Conservation (phyloP, 2,888 invertebrate species). For the Lasioglossum calceatum region DNA sequence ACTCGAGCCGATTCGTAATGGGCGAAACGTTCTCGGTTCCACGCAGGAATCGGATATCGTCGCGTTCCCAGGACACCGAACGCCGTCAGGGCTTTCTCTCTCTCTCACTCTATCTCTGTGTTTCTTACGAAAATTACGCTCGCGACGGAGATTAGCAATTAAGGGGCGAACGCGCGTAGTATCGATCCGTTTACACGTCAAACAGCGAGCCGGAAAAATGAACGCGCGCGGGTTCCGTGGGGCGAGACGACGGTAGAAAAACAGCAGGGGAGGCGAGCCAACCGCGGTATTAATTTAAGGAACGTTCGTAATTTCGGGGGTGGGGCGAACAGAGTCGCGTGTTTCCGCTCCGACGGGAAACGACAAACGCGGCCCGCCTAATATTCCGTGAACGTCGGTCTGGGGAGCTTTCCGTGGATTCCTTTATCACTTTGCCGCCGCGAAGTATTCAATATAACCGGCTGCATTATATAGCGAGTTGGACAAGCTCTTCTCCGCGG, state of each 20-base stretch:
- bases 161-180: constrained; percentile 15
- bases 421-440: constrained; percentile 79
- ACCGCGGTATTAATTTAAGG: constrained; percentile 4
- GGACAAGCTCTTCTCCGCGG: constrained; percentile 40
- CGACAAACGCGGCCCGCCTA: constrained; percentile 37
- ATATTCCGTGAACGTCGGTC: constrained; percentile 76
- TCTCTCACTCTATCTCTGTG: background rate
- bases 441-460: constrained; percentile 80
- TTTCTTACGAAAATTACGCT: background rate
- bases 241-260: background rate
- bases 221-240: background rate
- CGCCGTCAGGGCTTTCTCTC: background rate
- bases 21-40: background rate
- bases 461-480: constrained; percentile 80
- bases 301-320: constrained; percentile 10
- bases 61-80: background rate
- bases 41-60: background rate
- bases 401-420: constrained; percentile 77
- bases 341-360: background rate
- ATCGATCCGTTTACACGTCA: constrained; percentile 35
- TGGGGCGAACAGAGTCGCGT: background rate
- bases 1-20: background rate
- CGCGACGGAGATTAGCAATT: constrained; percentile 22
- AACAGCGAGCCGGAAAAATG: constrained; percentile 17
- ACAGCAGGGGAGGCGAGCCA: background rate